phyloP scores from a whole-genome alignment of 2,113 vertebrate genomes.

The Orycteropus afer region DNA sequence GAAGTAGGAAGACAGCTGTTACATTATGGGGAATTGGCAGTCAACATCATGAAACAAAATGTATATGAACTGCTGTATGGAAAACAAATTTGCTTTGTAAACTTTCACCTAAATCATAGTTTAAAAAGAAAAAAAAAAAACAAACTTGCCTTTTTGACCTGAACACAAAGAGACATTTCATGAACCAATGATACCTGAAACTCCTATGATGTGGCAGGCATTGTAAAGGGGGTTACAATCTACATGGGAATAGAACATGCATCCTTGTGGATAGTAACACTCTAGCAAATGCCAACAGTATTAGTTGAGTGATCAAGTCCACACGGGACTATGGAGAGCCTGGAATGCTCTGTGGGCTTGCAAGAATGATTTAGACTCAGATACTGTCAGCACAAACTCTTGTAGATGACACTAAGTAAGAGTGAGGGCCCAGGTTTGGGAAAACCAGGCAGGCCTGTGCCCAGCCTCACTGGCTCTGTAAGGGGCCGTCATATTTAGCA shows the following conservation, averaged over 20 bases:
- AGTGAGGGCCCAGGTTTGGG: not conserved
- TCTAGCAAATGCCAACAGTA: not conserved
- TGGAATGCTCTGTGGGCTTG: not conserved
- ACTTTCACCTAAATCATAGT: no score
- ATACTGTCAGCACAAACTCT: not conserved
- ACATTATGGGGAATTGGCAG: no score
- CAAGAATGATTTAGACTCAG: not conserved
- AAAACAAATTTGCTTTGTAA: no score
- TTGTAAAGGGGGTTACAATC: not conserved
- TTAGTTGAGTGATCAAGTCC: not conserved
- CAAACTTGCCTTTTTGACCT: no score
- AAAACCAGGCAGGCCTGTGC: not conserved
- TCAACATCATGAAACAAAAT: no score
- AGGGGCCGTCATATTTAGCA: no score
- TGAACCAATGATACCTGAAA: not conserved
- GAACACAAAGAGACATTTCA: constrained; percentile 23
- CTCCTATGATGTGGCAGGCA: not conserved
- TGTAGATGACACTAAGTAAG: not conserved
- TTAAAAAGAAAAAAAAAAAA: no score
- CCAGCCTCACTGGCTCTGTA: not conserved
- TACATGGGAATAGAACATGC: not conserved
- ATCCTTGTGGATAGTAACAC: no score
- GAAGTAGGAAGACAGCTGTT: no score
- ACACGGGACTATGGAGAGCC: not conserved
- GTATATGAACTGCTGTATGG: no score